These are phyloP conservation scores for Gonocerus acuteangulatus DNA, from an alignment of 2,888 invertebrate genomes.

Conservation along the genomic window DNA sequence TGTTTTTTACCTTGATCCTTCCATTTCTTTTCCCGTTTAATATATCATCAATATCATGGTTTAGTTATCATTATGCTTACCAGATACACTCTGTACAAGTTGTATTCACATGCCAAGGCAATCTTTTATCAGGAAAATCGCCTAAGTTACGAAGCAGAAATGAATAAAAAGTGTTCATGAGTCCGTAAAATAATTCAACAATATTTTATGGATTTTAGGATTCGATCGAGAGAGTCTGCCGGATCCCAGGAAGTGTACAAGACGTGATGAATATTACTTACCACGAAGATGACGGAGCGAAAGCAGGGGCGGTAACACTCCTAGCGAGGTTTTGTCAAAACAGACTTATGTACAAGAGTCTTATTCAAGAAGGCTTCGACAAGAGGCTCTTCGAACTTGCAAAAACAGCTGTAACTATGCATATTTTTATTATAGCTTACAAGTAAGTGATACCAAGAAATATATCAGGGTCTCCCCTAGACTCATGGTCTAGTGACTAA, in stretches of 20 bases:
- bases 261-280: not conserved
- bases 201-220: too few relatives aligned
- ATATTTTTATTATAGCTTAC: not conserved
- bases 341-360: not conserved
- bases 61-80: not conserved
- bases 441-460: not conserved
- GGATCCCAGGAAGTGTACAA: slow-evolving; percentile 1
- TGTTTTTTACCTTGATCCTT: too few relatives aligned
- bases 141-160: too few relatives aligned
- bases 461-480: too few relatives aligned
- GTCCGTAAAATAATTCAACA: too few relatives aligned
- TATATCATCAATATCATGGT: too few relatives aligned
- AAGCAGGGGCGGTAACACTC: slow-evolving; percentile 9
- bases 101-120: not conserved
- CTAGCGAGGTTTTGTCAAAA: slow-evolving; percentile 1
- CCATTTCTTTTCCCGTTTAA: too few relatives aligned
- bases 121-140: too few relatives aligned
- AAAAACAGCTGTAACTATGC: not conserved
- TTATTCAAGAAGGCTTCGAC: not conserved
- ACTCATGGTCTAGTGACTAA: too few relatives aligned
- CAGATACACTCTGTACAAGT: not conserved
- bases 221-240: not conserved
- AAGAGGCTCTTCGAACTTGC: slow-evolving; percentile 1
- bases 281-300: slow-evolving; percentile 8
- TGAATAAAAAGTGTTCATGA: too few relatives aligned